A percentile compares a stretch with the other conserved stretches of the same genome.
phyloP scores from a whole-genome alignment of 2,888 invertebrate species.

The Oscheius myriophilus region DNA sequence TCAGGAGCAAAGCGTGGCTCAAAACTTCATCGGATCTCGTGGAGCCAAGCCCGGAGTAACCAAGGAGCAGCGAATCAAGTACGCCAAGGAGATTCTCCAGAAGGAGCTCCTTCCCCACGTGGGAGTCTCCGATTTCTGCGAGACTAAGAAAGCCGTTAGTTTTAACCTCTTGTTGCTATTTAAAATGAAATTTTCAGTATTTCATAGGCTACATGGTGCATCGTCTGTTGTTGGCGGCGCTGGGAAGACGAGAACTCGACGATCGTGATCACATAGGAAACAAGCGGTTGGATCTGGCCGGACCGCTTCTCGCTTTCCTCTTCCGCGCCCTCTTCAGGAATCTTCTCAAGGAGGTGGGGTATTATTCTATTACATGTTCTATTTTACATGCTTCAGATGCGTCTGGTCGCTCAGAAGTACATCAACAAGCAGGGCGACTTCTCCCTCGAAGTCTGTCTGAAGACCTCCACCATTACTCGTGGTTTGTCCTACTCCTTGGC shows the following conservation, averaged over 20 bases:
- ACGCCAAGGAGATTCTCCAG: constrained; percentile 97
- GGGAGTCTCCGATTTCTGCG: constrained; percentile 98
- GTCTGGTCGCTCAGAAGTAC: constrained; percentile 98
- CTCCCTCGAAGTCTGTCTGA: constrained; percentile 83
- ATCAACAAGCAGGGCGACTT: constrained; percentile 99
- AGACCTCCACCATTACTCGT: constrained; percentile 94
- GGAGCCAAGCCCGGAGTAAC: constrained; percentile 97
- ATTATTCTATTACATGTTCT: background rate
- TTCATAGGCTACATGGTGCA: constrained; percentile 91
- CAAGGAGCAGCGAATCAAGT: constrained; percentile 97
- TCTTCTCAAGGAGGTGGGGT: constrained; percentile 66
- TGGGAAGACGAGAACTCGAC: constrained; percentile 94
- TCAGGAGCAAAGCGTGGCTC: constrained; percentile 94
- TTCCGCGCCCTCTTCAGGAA: constrained; percentile 82
- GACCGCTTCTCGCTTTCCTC: constrained; percentile 92
- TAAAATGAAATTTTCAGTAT: constrained; percentile 49
- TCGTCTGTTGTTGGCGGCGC: constrained; percentile 87
- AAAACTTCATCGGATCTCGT: constrained; percentile 97
- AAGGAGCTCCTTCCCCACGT: constrained; percentile 99
- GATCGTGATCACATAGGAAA: constrained; percentile 99
- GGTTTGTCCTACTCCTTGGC: constrained; percentile 96
- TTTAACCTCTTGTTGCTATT: background rate
- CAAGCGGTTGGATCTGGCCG: constrained; percentile 95
- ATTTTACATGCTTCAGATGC: constrained; percentile 81
- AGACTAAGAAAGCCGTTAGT: constrained; percentile 90